These are phyloP conservation scores for Cheumatopsyche charites DNA, from an alignment of 1,140 invertebrate species.

Conservation along the genomic window DNA sequence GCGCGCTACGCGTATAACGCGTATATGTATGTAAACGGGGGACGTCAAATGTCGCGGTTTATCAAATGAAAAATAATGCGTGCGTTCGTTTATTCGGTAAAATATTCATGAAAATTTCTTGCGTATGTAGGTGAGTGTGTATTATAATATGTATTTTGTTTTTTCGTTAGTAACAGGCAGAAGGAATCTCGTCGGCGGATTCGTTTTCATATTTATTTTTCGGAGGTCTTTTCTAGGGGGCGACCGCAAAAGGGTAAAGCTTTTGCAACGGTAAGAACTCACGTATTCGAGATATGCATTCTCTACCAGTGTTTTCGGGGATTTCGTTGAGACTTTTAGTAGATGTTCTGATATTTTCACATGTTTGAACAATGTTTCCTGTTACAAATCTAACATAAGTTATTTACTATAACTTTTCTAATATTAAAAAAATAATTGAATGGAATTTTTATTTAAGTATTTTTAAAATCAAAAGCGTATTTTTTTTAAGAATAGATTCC, in stretches of 20 bases:
- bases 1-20: not conserved
- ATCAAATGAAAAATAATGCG: constrained; percentile 30
- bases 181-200: not conserved
- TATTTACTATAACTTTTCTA: no score
- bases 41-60: not conserved
- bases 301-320: not conserved
- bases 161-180: no score
- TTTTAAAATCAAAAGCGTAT: no score
- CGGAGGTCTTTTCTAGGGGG: not conserved
- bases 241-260: not conserved
- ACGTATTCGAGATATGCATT: constrained; percentile 6
- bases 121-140: not conserved
- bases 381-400: not conserved
- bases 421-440: no score
- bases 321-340: not conserved
- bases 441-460: no score
- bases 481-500: no score
- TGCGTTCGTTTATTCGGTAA: constrained; percentile 12
- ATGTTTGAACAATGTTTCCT: not conserved
- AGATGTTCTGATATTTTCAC: not conserved
- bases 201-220: constrained; percentile 4
- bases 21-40: not conserved
- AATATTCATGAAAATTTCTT: constrained; percentile 29
- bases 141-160: no score
- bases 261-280: not conserved